A percentile compares a stretch with the other conserved stretches of the same genome.
phyloP scores from a whole-genome alignment of 2,797 vertebrate genomes.

The Halcyon leucocephala region DNA sequence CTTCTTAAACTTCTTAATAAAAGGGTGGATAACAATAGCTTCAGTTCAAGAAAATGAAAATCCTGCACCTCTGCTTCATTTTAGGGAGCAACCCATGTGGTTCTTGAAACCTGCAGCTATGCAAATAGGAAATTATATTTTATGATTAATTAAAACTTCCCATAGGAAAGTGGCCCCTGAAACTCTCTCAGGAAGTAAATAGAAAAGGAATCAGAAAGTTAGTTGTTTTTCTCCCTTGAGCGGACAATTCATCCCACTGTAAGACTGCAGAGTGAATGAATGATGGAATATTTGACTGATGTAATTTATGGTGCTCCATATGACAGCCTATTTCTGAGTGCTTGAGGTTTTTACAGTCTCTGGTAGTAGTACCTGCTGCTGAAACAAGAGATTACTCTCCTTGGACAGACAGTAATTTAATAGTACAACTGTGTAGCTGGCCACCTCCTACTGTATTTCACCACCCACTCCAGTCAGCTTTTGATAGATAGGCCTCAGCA shows the following conservation, averaged over 20 bases:
- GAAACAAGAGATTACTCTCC: conserved; percentile 80
- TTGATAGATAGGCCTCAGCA: conserved; percentile 69
- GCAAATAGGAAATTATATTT: conserved; percentile 16
- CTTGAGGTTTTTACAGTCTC: conserved; percentile 75
- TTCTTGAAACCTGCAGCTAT: background rate
- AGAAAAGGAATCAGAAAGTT: conserved; percentile 55
- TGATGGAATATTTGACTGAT: conserved; percentile 75
- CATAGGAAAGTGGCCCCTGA: background rate
- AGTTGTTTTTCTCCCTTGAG: conserved; percentile 34
- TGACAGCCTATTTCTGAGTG: conserved; percentile 74
- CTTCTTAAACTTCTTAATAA: conserved; percentile 56
- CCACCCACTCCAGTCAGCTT: conserved; percentile 55
- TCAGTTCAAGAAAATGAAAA: background rate
- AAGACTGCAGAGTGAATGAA: conserved; percentile 37
- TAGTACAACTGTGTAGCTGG: conserved; percentile 72
- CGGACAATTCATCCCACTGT: conserved; percentile 60
- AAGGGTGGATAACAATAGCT: conserved; percentile 17
- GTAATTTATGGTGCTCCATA: conserved; percentile 77
- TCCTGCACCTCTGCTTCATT: background rate
- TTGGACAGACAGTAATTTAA: conserved; percentile 79
- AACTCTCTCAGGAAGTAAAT: conserved; percentile 41
- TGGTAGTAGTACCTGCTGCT: conserved; percentile 76
- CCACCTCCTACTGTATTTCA: conserved; percentile 68
- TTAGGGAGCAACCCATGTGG: background rate
- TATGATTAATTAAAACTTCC: conserved; percentile 57